Evolutionary conservation across 2,797 vertebrate species (phyloP).

Genomic region (Crypturellus tataupa): DNA sequence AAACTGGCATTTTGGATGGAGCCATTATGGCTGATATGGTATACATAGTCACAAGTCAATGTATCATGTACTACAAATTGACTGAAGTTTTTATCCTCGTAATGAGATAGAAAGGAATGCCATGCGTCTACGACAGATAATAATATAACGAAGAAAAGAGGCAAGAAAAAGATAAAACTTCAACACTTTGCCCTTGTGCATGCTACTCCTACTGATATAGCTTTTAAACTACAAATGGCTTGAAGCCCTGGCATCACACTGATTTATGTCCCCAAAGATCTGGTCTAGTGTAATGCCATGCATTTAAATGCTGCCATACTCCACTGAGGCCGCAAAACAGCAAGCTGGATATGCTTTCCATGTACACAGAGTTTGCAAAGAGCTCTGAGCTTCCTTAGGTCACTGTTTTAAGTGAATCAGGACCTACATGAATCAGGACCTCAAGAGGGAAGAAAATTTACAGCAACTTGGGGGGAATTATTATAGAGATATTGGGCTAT

Average conservation of each 20-base stretch:
- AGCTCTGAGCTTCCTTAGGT: not conserved
- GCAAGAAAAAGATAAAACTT: not conserved
- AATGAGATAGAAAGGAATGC: not conserved
- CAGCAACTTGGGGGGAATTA: not conserved
- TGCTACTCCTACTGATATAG: not conserved
- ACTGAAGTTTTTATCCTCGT: not conserved
- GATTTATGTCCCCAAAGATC: not conserved
- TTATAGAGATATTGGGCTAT: not conserved
- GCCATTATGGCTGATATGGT: not conserved
- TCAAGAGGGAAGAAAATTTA: not conserved
- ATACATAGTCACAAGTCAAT: not conserved
- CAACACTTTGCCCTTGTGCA: not conserved
- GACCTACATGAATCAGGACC: not conserved
- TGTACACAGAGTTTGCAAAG: not conserved
- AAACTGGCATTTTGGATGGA: not conserved
- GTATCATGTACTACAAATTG: not conserved
- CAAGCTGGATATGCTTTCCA: not conserved
- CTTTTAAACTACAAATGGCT: not conserved
- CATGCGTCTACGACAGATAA: not conserved
- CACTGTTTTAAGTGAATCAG: not conserved
- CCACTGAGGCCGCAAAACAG: not conserved
- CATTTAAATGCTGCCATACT: not conserved
- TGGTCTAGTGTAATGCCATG: not conserved
- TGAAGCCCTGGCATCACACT: not conserved
- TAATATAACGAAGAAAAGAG: not conserved